Base-by-base conservation (phyloP, 2,797 vertebrate genomes). In the Sebastes iracundus region DNA sequence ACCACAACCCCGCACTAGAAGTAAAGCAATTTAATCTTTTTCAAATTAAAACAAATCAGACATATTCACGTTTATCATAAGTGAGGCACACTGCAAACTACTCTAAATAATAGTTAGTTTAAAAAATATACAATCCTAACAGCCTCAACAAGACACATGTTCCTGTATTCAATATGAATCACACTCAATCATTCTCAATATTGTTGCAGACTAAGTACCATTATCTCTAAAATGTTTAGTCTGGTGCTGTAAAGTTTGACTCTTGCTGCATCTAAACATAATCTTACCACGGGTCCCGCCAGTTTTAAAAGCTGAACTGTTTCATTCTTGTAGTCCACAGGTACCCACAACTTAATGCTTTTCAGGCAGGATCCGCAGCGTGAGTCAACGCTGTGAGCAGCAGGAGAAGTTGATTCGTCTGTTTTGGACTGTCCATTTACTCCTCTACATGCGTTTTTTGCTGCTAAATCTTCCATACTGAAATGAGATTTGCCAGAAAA, bases 211-310 rank as follows among this genome's bases (percentile, higher is more conserved):
- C n/a, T 42, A 25, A 49, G 7, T 20, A 49, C 3, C 61, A 11
- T 28, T 11, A 42, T 5, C 30, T 68, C 27, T 42, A 6, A 22
- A 16, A 65, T 52, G 2, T 75, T 79, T 10, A 69, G 13, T 52
- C 58, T 49, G 13, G 6, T n/a, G 4, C 25, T 42, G 20, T 68
- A 42, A 60, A 22, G 70, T 74, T 27, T 49, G 25, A 38, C 13
- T 64, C 25, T 32, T 70, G 16, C 79, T 38, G 20, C 30, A 75
- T 64, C 22, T 20, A 46, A 80, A 66, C 25, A 53, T 10, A 79
- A 11, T 75, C 87, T 93, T 85, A 96, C 94, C 93, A 94, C 81
- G 2, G 95, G 94, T 85, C 90, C 94, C 1, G 90, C 85, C 76
- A 95, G 85, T 90, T 92, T 95, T n/a, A 94, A 59, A 80, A 93